phyloP scores from a whole-genome alignment of 1,140 invertebrate genomes.

The Proales similis region DNA sequence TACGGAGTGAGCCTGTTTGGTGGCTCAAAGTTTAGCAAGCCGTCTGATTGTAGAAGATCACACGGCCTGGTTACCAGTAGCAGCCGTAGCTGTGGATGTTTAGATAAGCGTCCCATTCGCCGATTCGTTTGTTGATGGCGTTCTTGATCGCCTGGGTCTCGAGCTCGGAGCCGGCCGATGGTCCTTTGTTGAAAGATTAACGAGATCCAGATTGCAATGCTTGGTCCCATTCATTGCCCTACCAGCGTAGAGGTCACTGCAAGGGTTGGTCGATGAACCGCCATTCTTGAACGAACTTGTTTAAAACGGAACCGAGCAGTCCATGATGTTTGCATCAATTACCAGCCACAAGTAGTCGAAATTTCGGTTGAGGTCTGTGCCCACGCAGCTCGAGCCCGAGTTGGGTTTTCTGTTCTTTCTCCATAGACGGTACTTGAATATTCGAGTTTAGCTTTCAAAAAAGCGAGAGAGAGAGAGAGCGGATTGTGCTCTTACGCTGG shows the following conservation, averaged over 20 bases:
- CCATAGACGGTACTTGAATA: slow-evolving; percentile 37
- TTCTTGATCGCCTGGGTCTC: slow-evolving; percentile 24
- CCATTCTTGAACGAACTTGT: background rate
- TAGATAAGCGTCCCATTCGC: slow-evolving; percentile 30
- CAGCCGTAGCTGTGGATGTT: slow-evolving; percentile 29
- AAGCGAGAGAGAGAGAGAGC: background rate
- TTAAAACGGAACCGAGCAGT: too few relatives aligned
- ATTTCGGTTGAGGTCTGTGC: slow-evolving; percentile 34
- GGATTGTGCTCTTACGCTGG: background rate
- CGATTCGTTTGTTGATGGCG: slow-evolving; percentile 4
- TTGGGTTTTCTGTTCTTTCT: slow-evolving; percentile 38
- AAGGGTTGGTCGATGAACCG: slow-evolving; percentile 30
- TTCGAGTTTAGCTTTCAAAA: background rate
- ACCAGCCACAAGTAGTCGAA: slow-evolving; percentile 26
- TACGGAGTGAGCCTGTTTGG: too few relatives aligned
- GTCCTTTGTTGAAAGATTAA: background rate
- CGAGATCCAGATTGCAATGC: background rate
- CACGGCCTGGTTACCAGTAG: too few relatives aligned
- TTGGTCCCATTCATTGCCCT: background rate
- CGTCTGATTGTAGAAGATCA: too few relatives aligned
- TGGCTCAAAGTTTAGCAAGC: too few relatives aligned
- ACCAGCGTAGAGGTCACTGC: slow-evolving; percentile 34
- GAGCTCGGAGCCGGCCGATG: slow-evolving; percentile 32
- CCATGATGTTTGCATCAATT: background rate
- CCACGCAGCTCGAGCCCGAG: slow-evolving; percentile 13